Evolutionary conservation across 2,113 vertebrate genomes (phyloP).

Genomic region (Oncorhynchus nerka): DNA sequence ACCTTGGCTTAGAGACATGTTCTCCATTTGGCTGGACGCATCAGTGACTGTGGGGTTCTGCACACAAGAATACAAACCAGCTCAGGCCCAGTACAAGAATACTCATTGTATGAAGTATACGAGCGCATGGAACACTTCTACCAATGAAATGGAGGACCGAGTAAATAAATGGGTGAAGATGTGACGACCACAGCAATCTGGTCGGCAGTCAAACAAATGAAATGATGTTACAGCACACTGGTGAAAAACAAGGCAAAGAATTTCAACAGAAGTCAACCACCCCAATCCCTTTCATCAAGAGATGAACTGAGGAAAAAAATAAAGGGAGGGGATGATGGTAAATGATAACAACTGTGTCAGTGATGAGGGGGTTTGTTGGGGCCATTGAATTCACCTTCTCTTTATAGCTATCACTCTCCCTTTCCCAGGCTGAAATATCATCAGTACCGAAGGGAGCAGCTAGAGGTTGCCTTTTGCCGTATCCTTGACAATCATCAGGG

Average conservation of each 20-base stretch:
- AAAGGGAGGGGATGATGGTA: slow-evolving; percentile 4
- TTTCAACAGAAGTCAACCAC: not conserved
- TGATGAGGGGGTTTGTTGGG: slow-evolving; percentile 20
- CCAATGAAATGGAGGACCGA: not conserved
- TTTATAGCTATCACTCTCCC: slow-evolving; percentile 58
- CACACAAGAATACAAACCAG: not conserved
- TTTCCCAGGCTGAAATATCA: slow-evolving; percentile 65
- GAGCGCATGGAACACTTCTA: not conserved
- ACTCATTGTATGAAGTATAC: not conserved
- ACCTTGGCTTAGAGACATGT: slow-evolving; percentile 44
- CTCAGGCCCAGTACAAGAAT: not conserved
- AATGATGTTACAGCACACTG: too few species aligned
- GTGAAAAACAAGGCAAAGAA: not conserved
- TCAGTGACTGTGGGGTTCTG: too few species aligned
- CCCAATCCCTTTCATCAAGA: not conserved
- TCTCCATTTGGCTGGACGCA: slow-evolving; percentile 41
- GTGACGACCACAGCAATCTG: not conserved
- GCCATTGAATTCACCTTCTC: slow-evolving; percentile 69
- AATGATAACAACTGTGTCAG: slow-evolving; percentile 15
- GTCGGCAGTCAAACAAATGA: too few species aligned
- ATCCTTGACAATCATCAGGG: slow-evolving; percentile 43
- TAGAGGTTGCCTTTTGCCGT: slow-evolving; percentile 48
- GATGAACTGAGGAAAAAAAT: not conserved
- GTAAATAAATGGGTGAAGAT: not conserved
- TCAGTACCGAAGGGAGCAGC: slow-evolving; percentile 77